Conservation (phyloP, 2,888 invertebrate species). For the Caenorhabditis sp. region DNA sequence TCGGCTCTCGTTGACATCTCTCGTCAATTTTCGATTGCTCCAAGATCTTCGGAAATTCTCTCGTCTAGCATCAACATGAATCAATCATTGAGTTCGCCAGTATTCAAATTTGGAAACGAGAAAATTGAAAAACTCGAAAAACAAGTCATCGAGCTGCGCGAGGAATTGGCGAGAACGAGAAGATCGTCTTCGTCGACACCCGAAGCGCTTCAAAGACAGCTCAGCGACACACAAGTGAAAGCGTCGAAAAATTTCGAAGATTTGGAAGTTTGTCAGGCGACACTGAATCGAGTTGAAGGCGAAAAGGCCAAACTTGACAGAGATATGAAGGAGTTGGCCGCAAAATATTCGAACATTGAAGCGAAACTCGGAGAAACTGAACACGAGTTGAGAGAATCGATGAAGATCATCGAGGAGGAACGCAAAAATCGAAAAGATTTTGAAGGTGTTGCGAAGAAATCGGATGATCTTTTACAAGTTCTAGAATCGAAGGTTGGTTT, state of each 20-base stretch:
- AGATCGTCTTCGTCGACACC: slow-evolving; percentile 3
- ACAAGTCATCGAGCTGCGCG: slow-evolving; percentile 7
- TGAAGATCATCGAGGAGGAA: slow-evolving; percentile 12
- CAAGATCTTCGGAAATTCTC: slow-evolving; percentile 11
- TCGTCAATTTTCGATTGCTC: slow-evolving; percentile 29
- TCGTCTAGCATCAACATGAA: not conserved
- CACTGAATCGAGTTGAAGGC: slow-evolving; percentile 21
- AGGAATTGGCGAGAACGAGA: slow-evolving; percentile 13
- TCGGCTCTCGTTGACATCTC: slow-evolving; percentile 22
- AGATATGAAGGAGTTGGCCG: slow-evolving; percentile 6
- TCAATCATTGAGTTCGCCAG: slow-evolving; percentile 7
- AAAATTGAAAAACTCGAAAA: slow-evolving; percentile 13
- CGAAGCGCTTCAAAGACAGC: not conserved
- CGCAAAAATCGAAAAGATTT: slow-evolving; percentile 4
- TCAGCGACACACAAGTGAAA: slow-evolving; percentile 30
- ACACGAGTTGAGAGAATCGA: slow-evolving; percentile 3
- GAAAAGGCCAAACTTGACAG: slow-evolving; percentile 12
- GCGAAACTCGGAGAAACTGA: not conserved
- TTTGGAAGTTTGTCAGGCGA: slow-evolving; percentile 35
- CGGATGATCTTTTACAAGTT: no score
- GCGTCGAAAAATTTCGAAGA: slow-evolving; percentile 36
- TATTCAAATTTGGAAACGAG: slow-evolving; percentile 21
- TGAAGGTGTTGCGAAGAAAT: not conserved
- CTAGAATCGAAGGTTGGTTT: no score
- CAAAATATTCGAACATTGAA: not conserved